Percentiles rank a stretch among this genome's conserved stretches.
phyloP scores from a whole-genome alignment of 2,113 vertebrate genomes.

The Fukomys damarensis region DNA sequence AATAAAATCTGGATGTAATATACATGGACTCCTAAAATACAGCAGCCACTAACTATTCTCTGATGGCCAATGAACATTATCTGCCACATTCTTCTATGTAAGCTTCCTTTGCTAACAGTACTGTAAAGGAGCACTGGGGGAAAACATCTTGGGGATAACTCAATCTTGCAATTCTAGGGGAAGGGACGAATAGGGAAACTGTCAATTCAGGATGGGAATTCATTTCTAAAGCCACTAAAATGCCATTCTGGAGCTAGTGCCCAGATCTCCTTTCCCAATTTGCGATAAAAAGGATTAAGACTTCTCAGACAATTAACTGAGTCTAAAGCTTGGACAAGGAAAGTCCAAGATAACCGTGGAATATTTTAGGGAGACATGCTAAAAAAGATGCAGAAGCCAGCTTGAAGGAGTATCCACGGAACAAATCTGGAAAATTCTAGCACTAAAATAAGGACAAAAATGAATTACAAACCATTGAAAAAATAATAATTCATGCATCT shows the following conservation, averaged over 20 bases:
- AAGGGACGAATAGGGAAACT: neutral
- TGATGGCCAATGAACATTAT: neutral
- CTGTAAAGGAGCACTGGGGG: neutral
- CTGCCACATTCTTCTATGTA: neutral
- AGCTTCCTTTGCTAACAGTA: neutral
- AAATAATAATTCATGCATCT: neutral
- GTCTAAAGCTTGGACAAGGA: neutral
- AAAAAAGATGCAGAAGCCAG: neutral
- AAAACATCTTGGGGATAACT: neutral
- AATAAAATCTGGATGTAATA: neutral
- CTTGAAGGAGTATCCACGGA: neutral
- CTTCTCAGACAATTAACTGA: neutral
- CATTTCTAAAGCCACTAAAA: neutral
- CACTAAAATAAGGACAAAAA: slow-evolving; percentile 24
- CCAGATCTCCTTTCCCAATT: neutral
- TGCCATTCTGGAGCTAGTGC: neutral
- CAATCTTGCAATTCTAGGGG: neutral
- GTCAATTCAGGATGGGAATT: neutral
- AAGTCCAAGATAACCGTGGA: neutral
- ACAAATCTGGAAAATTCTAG: neutral
- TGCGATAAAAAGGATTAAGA: neutral
- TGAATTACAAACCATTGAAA: slow-evolving; percentile 17
- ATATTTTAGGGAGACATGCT: neutral
- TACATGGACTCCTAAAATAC: neutral
- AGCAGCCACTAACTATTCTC: neutral